Evolutionary conservation across 2,888 invertebrate genomes (phyloP).

Genomic region (Agrotis segetum): DNA sequence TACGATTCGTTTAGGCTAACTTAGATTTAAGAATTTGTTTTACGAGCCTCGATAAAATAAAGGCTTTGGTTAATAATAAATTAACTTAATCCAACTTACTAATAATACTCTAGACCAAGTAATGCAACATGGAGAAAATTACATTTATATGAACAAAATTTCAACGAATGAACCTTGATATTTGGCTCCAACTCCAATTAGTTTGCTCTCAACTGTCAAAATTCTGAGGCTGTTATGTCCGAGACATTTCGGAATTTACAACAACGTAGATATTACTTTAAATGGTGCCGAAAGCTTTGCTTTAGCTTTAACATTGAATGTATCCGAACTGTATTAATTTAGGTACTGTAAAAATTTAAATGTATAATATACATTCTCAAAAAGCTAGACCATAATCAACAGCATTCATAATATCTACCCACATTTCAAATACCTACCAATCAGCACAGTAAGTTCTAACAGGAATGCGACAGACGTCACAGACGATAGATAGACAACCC

Average conservation of each 20-base stretch:
- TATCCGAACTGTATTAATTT: conserved; percentile 1
- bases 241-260: conserved; percentile 60
- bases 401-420: conserved; percentile 2
- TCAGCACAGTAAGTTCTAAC: conserved; percentile 43
- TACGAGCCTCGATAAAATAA: conserved; percentile 12
- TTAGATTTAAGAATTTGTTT: conserved; percentile 19
- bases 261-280: conserved; percentile 23
- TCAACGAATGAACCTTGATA: conserved; percentile 69
- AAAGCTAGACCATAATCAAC: background rate
- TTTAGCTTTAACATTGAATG: conserved; percentile 8
- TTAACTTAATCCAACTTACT: conserved; percentile 19
- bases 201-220: conserved; percentile 63
- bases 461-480: conserved; percentile 68
- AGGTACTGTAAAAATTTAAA: no score
- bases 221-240: conserved; percentile 60
- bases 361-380: background rate
- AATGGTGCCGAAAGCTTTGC: conserved; percentile 14
- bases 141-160: conserved; percentile 63
- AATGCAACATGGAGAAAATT: conserved; percentile 54
- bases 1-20: conserved; percentile 16
- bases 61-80: background rate
- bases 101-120: conserved; percentile 25
- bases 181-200: conserved; percentile 69
- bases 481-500: conserved; percentile 66
- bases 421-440: conserved; percentile 29